Evolutionary conservation across 2,797 vertebrate species (phyloP).

Genomic region (Macroramphosus scolopax): DNA sequence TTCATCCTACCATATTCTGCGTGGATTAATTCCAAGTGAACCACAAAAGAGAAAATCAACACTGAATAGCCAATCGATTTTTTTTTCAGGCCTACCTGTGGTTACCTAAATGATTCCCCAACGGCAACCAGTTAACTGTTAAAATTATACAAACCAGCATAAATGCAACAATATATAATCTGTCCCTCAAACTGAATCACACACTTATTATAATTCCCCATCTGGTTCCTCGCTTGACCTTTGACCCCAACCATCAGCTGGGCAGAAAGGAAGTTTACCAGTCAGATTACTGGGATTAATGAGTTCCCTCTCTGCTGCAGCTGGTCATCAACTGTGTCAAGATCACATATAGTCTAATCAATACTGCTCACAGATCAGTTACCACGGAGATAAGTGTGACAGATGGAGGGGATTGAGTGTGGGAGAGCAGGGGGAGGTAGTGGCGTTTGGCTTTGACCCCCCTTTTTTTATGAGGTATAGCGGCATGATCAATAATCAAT

Average conservation of each 20-base stretch:
- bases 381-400: conserved; percentile 32
- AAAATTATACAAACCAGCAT: background rate
- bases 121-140: background rate
- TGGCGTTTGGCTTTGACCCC: conserved; percentile 12
- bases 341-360: conserved; percentile 42
- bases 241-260: conserved; percentile 43
- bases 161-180: conserved; percentile 1
- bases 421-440: background rate
- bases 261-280: conserved; percentile 40
- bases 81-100: background rate
- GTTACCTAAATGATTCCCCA: no score
- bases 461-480: conserved; percentile 9
- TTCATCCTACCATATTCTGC: conserved; percentile 16
- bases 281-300: conserved; percentile 49
- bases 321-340: conserved; percentile 20
- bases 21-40: conserved; percentile 13
- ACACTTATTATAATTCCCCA: conserved; percentile 41
- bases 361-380: conserved; percentile 39
- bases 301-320: conserved; percentile 25
- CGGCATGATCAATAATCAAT: conserved; percentile 32
- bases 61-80: background rate
- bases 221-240: conserved; percentile 62
- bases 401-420: conserved; percentile 40
- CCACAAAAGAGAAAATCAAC: background rate
- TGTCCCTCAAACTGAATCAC: conserved; percentile 2